A percentile compares a stretch with the other conserved stretches of the same genome.
These are phyloP conservation scores for Hyperopisus bebe DNA, from an alignment of 2,113 vertebrate species.

Conservation along the genomic window DNA sequence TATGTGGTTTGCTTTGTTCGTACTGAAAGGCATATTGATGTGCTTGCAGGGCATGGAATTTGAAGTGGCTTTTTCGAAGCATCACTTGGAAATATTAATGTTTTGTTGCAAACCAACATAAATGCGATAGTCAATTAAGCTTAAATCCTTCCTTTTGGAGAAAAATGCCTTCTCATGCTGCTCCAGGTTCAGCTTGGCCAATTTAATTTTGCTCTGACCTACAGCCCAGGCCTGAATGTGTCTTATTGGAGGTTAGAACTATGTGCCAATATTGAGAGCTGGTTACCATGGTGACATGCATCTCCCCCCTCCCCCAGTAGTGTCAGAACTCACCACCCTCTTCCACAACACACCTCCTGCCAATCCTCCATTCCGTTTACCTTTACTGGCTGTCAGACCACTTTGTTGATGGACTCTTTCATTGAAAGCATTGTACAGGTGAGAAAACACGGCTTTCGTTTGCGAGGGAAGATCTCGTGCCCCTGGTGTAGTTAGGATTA, in stretches of 20 bases:
- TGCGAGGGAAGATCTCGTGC: too few species aligned
- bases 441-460: neutral
- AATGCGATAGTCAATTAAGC: neutral
- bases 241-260: neutral
- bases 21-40: neutral
- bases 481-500: neutral
- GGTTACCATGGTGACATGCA: neutral
- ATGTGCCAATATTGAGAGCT: neutral
- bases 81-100: neutral
- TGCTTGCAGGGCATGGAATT: neutral
- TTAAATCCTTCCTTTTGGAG: neutral
- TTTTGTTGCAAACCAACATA: neutral
- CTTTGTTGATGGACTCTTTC: neutral
- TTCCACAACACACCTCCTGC: neutral
- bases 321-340: neutral
- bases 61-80: neutral
- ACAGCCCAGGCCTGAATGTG: neutral
- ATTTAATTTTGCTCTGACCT: neutral
- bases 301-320: neutral
- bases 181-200: neutral
- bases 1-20: neutral
- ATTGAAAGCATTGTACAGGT: neutral
- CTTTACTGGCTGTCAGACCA: neutral
- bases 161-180: neutral
- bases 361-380: neutral